Evolutionary conservation across 2,113 vertebrate genomes (phyloP), one percentile per base, ranked within the genome.

Genomic region (Pteropus alecto): DNA sequence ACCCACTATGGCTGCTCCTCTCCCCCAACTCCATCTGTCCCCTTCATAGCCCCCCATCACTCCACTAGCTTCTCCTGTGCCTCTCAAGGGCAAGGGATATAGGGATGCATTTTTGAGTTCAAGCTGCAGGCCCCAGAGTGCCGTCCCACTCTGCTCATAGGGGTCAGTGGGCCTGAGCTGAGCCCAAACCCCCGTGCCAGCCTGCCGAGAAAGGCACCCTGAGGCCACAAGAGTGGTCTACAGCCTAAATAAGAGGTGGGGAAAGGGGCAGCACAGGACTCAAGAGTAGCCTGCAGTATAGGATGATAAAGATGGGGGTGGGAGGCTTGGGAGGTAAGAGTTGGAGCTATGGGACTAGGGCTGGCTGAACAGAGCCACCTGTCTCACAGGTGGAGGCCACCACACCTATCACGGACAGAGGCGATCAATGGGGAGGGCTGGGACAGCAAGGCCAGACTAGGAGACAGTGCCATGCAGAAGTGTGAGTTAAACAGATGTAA

Each of bases 151-250:
- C 41, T 18, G 22, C 38, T 26, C 41, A 61, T n/a, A 51, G 18
- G 33, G 15, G 18, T 61, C 54, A 16, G 33, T 2, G 56, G 56
- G 33, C 92, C 54, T 41, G 54, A 73, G 63, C 41, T 79, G 51
- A 48, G 63, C 33, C 2, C 7, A 61, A 60, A 30, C 3, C 26
- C 41, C 28, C 0, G 7, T 0, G 7, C 83, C 28, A 28, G 16
- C 28, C 46, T 35, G 21, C 15, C 88, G 22, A 43, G 81, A 35
- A 95, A 71, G n/a, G 61, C 1, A 26, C 21, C 6, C 15, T 6
- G 22, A 33, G 26, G 61, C 33, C 54, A 77, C 38, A 76, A 48
- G 22, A 30, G 24, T 61, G 22, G 30, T 19, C 30, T 68, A 48
- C 0, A 5, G 35, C 24, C 76, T 11, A 11, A 81, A 54, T 7